Evolutionary conservation across 92 coral and sea anemone genomes (phyloP).

Genomic region (Umimayanthus chanpuru): DNA sequence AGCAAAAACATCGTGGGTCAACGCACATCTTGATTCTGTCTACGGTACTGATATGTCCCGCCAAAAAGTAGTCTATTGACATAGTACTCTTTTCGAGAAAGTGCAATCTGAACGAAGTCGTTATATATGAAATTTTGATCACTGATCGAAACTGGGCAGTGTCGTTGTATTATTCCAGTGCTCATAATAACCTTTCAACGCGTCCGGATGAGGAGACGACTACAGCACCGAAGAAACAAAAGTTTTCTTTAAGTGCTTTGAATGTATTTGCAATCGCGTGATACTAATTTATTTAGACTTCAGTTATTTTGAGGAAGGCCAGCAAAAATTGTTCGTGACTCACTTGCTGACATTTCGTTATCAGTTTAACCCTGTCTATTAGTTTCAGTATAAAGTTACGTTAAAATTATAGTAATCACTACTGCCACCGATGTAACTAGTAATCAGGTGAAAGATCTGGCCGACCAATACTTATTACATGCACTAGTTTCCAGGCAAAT

Average conservation of each 20-base stretch:
- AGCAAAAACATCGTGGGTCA: not conserved
- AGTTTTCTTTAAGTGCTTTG: not conserved
- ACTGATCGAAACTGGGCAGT: not conserved
- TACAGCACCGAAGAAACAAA: not conserved
- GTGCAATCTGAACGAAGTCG: slow-evolving; percentile 7
- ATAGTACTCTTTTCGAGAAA: not conserved
- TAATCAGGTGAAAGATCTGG: not conserved
- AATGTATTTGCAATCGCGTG: slow-evolving; percentile 9
- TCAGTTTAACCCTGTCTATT: slow-evolving; percentile 74
- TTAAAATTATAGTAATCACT: slow-evolving; percentile 29
- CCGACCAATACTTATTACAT: not conserved
- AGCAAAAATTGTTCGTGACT: slow-evolving; percentile 64
- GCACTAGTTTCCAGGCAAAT: not conserved
- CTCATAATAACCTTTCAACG: not conserved
- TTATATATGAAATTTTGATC: not conserved
- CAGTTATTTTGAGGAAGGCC: slow-evolving; percentile 22
- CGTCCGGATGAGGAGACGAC: not conserved
- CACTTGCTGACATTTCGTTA: slow-evolving; percentile 44
- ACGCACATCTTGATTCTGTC: not conserved
- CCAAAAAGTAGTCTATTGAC: not conserved
- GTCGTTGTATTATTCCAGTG: not conserved
- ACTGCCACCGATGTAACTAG: slow-evolving; percentile 13
- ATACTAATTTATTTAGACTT: not conserved
- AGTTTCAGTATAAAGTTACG: slow-evolving; percentile 79
- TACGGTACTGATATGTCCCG: not conserved